A percentile compares a stretch with the other conserved stretches of the same genome.
Evolutionary conservation across 2,113 vertebrate species (phyloP).

Genomic region (Syrmaticus mikado): DNA sequence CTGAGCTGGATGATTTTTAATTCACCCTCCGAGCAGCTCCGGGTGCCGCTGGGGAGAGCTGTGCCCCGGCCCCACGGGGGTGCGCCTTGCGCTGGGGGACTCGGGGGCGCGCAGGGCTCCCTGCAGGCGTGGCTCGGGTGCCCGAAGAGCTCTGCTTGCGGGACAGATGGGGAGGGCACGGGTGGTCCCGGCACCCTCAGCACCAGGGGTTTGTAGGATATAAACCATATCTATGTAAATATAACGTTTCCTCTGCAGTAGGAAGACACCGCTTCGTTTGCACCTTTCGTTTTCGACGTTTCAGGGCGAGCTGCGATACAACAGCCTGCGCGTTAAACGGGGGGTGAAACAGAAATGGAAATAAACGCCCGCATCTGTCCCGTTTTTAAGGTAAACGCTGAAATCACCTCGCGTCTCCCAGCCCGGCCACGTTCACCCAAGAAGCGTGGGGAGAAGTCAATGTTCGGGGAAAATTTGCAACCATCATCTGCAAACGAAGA

Average conservation of each 20-base stretch:
- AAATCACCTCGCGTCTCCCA: background rate
- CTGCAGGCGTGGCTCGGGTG: conserved; percentile 75
- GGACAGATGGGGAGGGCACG: background rate
- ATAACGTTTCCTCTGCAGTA: fast-evolving
- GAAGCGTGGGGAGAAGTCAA: background rate
- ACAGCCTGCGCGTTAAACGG: background rate
- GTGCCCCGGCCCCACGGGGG: background rate
- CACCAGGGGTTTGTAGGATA: background rate
- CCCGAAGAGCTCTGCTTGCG: background rate
- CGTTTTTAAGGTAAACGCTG: background rate
- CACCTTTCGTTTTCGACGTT: background rate
- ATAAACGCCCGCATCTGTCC: background rate
- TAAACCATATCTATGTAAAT: no score
- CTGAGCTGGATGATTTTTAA: background rate
- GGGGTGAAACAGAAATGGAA: background rate
- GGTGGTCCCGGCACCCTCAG: background rate
- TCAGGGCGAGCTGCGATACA: background rate
- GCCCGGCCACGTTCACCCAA: background rate
- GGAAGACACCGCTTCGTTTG: background rate
- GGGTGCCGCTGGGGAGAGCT: fast-evolving
- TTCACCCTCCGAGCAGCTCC: background rate
- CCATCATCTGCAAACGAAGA: background rate
- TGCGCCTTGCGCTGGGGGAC: background rate
- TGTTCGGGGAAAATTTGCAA: background rate
- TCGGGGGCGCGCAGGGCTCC: conserved; percentile 74